Conservation (phyloP, 1,140 invertebrate species). For the Aphis gossypii region DNA sequence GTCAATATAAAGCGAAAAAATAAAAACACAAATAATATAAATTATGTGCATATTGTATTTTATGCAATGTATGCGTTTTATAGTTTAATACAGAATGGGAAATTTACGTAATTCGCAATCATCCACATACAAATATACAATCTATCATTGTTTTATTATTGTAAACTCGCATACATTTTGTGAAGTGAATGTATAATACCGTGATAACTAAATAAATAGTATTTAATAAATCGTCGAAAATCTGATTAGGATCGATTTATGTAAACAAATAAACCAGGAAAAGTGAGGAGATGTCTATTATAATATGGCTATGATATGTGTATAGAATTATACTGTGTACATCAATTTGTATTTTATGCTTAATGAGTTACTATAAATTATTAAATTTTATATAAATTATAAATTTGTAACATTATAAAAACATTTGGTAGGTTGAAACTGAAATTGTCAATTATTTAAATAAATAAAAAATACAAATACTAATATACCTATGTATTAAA, state of each 20-base stretch:
- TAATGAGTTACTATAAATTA: no score
- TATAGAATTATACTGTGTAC: not conserved
- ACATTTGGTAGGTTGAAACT: not conserved
- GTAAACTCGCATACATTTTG: not conserved
- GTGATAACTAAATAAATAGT: not conserved
- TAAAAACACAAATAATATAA: not conserved
- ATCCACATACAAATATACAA: not conserved
- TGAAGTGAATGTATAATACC: not conserved
- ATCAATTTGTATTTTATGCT: not conserved
- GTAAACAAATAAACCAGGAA: not conserved
- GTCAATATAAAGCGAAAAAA: constrained; percentile 36
- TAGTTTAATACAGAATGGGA: not conserved
- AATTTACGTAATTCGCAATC: not conserved
- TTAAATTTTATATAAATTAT: not conserved
- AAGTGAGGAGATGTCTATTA: not conserved
- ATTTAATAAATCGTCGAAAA: not conserved
- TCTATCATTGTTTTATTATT: not conserved
- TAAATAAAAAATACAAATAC: no score
- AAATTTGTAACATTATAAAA: not conserved
- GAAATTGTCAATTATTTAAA: no score
- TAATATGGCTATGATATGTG: not conserved
- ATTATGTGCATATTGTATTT: not conserved
- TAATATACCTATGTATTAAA: no score
- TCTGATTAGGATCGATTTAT: not conserved
- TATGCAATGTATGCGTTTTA: not conserved